Evolutionary conservation across 2,113 vertebrate genomes (phyloP).

Genomic region (Orcinus orca): DNA sequence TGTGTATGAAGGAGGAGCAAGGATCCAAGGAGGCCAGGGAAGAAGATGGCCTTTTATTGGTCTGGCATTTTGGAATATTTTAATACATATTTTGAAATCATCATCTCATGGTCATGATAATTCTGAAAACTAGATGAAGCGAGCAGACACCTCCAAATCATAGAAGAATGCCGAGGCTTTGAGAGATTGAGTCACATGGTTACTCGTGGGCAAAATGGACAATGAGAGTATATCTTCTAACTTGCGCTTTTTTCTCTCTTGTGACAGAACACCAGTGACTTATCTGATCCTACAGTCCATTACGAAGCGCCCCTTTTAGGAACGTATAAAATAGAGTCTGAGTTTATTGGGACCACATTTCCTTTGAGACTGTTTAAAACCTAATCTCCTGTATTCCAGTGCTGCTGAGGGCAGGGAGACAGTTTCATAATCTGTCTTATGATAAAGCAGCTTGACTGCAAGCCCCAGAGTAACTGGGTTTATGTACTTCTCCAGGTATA

Average conservation of each 20-base stretch:
- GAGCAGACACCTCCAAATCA: neutral
- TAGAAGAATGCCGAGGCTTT: neutral
- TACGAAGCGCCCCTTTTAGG: neutral
- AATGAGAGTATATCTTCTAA: neutral
- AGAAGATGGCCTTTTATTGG: neutral
- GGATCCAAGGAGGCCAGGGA: neutral
- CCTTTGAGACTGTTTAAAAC: neutral
- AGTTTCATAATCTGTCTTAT: neutral
- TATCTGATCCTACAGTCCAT: neutral
- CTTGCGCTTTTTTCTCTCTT: neutral
- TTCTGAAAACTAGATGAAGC: neutral
- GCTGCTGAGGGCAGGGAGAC: neutral
- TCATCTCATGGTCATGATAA: neutral
- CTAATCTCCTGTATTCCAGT: neutral
- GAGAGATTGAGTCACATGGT: neutral
- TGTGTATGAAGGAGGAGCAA: neutral
- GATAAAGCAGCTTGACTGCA: neutral
- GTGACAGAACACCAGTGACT: neutral
- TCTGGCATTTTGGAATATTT: neutral
- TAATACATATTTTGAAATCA: neutral
- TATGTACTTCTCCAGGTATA: neutral
- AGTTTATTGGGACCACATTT: neutral
- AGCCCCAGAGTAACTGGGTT: neutral
- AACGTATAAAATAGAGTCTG: neutral
- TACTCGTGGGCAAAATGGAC: neutral